These are phyloP conservation scores for Phalloptychus januarius DNA, from an alignment of 2,797 vertebrate species.

Conservation along the genomic window DNA sequence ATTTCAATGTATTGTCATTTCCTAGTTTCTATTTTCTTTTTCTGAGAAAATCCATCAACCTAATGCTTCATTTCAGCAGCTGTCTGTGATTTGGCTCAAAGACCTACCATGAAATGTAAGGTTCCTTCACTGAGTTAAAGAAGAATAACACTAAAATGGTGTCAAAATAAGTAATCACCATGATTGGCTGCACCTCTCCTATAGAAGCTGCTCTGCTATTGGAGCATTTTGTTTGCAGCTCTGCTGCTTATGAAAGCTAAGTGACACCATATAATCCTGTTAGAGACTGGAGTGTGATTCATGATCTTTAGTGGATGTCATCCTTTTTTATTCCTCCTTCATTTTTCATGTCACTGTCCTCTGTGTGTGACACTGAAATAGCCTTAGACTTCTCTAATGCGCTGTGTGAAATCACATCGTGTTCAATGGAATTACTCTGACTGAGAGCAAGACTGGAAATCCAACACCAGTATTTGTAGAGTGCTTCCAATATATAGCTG, in stretches of 20 bases:
- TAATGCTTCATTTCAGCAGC: no score
- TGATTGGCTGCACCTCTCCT: background rate
- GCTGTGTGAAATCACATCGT: constrained; percentile 40
- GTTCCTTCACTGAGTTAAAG: no score
- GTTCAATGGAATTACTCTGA: constrained; percentile 15
- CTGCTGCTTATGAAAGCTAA: constrained; percentile 24
- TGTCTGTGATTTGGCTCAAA: no score
- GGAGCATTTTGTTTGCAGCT: constrained; percentile 6
- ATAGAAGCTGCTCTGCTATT: background rate
- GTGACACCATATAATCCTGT: constrained; percentile 53
- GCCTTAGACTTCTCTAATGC: constrained; percentile 44
- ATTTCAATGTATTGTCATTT: no score
- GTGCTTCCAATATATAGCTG: background rate
- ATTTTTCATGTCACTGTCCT: constrained; percentile 45
- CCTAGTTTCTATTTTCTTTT: no score
- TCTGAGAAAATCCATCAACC: no score
- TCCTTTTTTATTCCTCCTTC: constrained; percentile 40
- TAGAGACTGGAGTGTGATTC: constrained; percentile 46
- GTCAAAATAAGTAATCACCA: constrained; percentile 6
- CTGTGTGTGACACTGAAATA: constrained; percentile 33
- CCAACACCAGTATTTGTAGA: background rate
- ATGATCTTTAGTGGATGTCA: constrained; percentile 46
- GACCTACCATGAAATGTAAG: no score
- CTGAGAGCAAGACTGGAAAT: background rate
- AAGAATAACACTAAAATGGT: background rate